Evolutionary conservation across 2,113 vertebrate genomes (phyloP).

Genomic region (Cervus canadensis): DNA sequence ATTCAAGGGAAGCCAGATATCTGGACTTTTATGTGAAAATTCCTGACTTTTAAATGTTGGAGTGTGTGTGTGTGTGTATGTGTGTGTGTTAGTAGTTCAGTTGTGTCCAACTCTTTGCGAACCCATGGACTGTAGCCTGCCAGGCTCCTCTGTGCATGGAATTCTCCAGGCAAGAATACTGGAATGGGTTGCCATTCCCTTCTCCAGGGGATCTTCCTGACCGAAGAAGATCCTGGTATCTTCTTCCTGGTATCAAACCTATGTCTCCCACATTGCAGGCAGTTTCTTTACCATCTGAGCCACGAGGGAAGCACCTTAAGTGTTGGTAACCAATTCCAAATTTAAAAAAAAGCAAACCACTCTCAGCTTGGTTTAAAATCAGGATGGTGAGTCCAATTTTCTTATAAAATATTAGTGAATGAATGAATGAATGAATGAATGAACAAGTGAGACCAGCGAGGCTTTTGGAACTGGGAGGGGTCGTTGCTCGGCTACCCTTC

Average conservation of each 20-base stretch:
- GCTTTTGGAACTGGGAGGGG: background rate
- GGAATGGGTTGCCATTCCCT: background rate
- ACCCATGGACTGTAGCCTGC: background rate
- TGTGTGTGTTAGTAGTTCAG: background rate
- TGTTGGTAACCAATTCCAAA: background rate
- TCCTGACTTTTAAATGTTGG: background rate
- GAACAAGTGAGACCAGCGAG: background rate
- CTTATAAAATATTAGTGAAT: background rate
- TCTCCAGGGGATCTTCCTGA: background rate
- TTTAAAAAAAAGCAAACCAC: background rate
- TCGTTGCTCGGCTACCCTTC: background rate
- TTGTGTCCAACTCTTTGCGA: rapidly evolving
- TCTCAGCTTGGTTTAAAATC: conserved; percentile 24
- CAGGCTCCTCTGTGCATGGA: background rate
- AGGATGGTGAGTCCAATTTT: background rate
- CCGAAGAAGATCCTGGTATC: no score
- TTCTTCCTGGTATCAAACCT: background rate
- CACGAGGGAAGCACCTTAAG: background rate
- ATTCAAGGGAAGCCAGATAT: background rate
- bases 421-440: background rate
- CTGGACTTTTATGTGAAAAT: background rate
- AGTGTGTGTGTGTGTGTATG: background rate
- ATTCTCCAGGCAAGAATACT: background rate
- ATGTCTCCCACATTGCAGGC: background rate
- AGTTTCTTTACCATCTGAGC: background rate